These are phyloP conservation scores for Hybognathus amarus DNA, from an alignment of 2,797 vertebrate species.

Conservation along the genomic window DNA sequence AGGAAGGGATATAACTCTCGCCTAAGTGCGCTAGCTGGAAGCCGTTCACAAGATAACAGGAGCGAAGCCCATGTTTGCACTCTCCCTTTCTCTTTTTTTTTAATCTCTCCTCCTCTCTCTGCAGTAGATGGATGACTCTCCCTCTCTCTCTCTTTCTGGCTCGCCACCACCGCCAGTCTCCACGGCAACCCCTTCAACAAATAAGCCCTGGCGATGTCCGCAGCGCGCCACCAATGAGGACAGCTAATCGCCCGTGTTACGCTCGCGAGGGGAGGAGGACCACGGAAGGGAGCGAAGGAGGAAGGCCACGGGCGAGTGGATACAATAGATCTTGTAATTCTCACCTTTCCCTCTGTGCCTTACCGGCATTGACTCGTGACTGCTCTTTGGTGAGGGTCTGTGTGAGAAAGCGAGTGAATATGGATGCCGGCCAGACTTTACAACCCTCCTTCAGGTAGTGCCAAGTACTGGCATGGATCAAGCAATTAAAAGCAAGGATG, in stretches of 20 bases:
- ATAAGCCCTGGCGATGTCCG: slow-evolving; percentile 84
- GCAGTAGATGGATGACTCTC: slow-evolving; percentile 58
- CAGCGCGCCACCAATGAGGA: slow-evolving; percentile 75
- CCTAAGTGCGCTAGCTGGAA: slow-evolving; percentile 60
- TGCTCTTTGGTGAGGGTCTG: not conserved
- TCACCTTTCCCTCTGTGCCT: slow-evolving; percentile 24
- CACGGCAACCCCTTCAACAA: slow-evolving; percentile 95
- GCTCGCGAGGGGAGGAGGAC: slow-evolving; percentile 63
- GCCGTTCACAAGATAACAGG: slow-evolving; percentile 68
- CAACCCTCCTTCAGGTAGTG: slow-evolving; percentile 5
- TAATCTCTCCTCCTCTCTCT: slow-evolving; percentile 54
- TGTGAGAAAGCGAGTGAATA: not conserved
- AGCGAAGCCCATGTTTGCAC: slow-evolving; percentile 68
- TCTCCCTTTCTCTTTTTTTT: slow-evolving; percentile 51
- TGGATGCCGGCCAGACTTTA: slow-evolving; percentile 30
- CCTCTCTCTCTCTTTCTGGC: slow-evolving; percentile 60
- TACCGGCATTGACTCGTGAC: slow-evolving; percentile 17
- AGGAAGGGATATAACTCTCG: slow-evolving; percentile 53
- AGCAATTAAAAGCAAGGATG: slow-evolving; percentile 14
- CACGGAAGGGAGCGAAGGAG: slow-evolving; percentile 50
- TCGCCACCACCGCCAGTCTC: slow-evolving; percentile 79
- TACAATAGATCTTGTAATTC: slow-evolving; percentile 27
- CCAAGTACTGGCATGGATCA: slow-evolving; percentile 10
- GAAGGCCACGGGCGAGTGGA: slow-evolving; percentile 38
- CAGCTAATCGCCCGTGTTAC: slow-evolving; percentile 68